Conservation (phyloP, 2,888 invertebrate species). For the Clostera curtula region DNA sequence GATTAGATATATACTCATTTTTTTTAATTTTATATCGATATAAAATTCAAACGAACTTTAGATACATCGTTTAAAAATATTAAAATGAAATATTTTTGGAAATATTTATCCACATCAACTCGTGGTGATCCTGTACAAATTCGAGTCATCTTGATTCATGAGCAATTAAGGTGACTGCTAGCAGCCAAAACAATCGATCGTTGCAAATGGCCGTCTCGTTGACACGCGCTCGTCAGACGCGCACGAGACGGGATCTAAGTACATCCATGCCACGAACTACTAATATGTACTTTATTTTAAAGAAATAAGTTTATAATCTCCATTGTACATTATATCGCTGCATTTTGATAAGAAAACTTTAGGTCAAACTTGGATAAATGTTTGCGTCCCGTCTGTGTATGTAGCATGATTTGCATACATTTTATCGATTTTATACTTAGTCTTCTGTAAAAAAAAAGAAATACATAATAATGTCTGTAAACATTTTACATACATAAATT, state of each 20-base stretch:
- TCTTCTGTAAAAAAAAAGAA: too few relatives aligned
- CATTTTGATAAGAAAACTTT: slow-evolving; percentile 14
- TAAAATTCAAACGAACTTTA: too few relatives aligned
- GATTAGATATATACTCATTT: too few relatives aligned
- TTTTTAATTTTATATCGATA: too few relatives aligned
- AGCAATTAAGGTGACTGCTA: slow-evolving; percentile 68
- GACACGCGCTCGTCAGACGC: slow-evolving; percentile 34
- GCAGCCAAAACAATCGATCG: slow-evolving; percentile 74
- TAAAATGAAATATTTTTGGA: too few relatives aligned
- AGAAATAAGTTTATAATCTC: slow-evolving; percentile 13
- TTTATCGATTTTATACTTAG: too few relatives aligned
- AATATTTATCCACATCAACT: slow-evolving; percentile 8
- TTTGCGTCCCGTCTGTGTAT: too few relatives aligned
- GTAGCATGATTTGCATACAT: too few relatives aligned
- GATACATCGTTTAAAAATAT: too few relatives aligned
- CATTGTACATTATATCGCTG: slow-evolving; percentile 4
- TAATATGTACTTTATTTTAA: slow-evolving; percentile 11
- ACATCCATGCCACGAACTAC: slow-evolving; percentile 8
- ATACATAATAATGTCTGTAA: too few relatives aligned
- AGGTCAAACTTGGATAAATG: slow-evolving; percentile 19
- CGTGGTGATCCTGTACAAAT: slow-evolving; percentile 33
- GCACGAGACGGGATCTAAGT: slow-evolving; percentile 20
- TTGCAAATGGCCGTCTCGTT: slow-evolving; percentile 57
- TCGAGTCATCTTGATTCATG: slow-evolving; percentile 63
- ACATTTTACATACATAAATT: too few relatives aligned